Base-by-base conservation (phyloP, 2,888 invertebrate genomes). In the Leucoptera coffeella region DNA sequence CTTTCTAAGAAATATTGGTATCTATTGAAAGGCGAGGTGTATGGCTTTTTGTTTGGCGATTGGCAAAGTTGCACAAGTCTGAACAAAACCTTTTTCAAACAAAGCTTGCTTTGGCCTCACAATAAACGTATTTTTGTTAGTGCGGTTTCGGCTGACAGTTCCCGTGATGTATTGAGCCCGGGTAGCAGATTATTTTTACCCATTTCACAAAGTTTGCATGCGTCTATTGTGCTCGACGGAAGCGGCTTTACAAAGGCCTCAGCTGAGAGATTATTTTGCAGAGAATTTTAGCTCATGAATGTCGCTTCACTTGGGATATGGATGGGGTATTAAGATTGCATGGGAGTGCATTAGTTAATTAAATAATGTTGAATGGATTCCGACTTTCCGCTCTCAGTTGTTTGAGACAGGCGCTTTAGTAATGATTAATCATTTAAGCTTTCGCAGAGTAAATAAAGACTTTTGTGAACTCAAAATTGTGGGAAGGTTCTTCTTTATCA, bases 181-280 rank as follows among this genome's bases (percentile, higher is more conserved):
- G 52, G 50, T 45, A 47, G 55, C 52, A 61, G 65, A 65, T 67
- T 69, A 69, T 67, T 65, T 67, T 64, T 65, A 57, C 64, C 64
- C 60, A 59, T 67, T 65, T 64, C 60, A 62, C 59, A 41, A 65
- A 64, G 61, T 67, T 67, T 57, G 62, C 69, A 61, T 61, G 62
- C 62, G 53, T 49, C 65, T 55, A 62, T 67, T 67, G 65, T 69
- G 39, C 35, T 38, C 42, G 40, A 40, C 65, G 69, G 69, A 69
- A 67, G 64, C 65, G 65, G 64, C 53, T 36, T 42, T 36, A 57
- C 59, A 67, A 67, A 64, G 61, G 48, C 41, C 38, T 17, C 9
- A n/a, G n/a, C 45, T 43, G 40, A 45, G 47, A 52, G 61, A 60
- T 60, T 58, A 58, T 57, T 58, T 45, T 52, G 46, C 45, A 41